These are phyloP conservation scores for Osmoderma eremita DNA, from an alignment of 2,888 invertebrate species.

Conservation along the genomic window DNA sequence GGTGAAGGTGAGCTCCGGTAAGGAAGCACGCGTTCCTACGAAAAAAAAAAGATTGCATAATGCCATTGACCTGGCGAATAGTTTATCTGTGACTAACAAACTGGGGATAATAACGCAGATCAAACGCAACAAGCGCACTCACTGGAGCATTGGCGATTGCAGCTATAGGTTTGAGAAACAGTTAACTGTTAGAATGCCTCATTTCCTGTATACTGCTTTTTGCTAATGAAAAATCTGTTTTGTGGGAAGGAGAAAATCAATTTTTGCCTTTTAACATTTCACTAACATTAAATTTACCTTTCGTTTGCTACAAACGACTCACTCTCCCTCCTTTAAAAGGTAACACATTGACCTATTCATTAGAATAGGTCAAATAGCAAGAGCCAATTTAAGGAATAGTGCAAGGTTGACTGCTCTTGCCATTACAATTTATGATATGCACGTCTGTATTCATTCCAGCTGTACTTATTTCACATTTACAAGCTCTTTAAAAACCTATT, in stretches of 20 bases:
- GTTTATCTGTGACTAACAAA: constrained; percentile 17
- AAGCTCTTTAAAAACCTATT: too few species aligned
- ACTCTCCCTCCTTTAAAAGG: constrained; percentile 13
- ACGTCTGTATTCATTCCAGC: background rate
- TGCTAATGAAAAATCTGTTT: too few species aligned
- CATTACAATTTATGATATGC: background rate
- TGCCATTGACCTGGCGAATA: constrained; percentile 46
- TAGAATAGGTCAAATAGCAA: constrained; percentile 25
- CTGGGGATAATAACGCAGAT: background rate
- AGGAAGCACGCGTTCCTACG: constrained; percentile 37
- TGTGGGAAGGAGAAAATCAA: too few species aligned
- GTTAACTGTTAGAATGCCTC: background rate
- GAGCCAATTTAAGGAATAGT: constrained; percentile 8
- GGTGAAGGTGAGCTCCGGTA: constrained; percentile 40
- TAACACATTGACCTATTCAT: constrained; percentile 34
- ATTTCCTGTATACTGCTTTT: background rate
- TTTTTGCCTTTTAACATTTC: too few species aligned
- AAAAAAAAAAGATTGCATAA: constrained; percentile 36
- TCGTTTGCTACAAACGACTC: constrained; percentile 3
- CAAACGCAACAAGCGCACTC: too few species aligned
- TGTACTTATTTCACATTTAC: constrained; percentile 6
- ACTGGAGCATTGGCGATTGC: background rate
- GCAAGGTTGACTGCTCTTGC: constrained; percentile 9
- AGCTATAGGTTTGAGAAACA: background rate
- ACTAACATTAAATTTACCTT: background rate